Evolutionary conservation across 1,140 invertebrate species (phyloP), one percentile per base, ranked within the genome.

Genomic region (Hermetia illucens): DNA sequence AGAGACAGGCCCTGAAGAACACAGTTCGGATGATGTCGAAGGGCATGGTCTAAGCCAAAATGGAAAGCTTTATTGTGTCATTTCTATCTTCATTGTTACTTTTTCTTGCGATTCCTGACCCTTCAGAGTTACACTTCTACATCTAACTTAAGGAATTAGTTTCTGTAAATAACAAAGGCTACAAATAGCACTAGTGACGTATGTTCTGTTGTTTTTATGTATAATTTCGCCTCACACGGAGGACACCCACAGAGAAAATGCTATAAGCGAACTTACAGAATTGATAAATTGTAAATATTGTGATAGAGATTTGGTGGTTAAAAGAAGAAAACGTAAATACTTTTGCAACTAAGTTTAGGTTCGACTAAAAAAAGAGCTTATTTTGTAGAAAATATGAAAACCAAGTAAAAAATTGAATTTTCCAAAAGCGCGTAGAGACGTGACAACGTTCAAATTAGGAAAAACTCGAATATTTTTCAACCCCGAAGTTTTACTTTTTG

Each of bases 1-100:
- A 96, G 65, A 72, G 93, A 44, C 93, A 98, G 64, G 90, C 91
- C 0, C 65, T 95, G 25, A 96, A 96, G 62, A 97, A 96, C 62
- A 93, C 90, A 8, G 88, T 86, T 29, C 69, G 83, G 48, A 84
- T 85, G 82, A 85, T 87, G 82, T 83, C 82, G 34, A 87, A 87
- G 68, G 74, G 77, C 33, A 78, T 80, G 69, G 57, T 60, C 36
- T 60, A 59, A 52, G 17, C 3, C 18, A 21, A 16, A 5, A 16
- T 9, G 21, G 16, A 9, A 9, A 32, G 6, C n/a, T 8, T 8
- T 8, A 25, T 25, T n/a, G n/a, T 25, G 24, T 8, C 6, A 8
- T 25, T 8, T 25, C 6, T 25, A n/a, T 8, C n/a, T 6, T 8
- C 6, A 8, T 25, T 25, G n/a, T 8, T 25, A 8, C 6, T 6